These are phyloP conservation scores for Syngnathus acus DNA, from an alignment of 2,797 vertebrate genomes.

Conservation along the genomic window DNA sequence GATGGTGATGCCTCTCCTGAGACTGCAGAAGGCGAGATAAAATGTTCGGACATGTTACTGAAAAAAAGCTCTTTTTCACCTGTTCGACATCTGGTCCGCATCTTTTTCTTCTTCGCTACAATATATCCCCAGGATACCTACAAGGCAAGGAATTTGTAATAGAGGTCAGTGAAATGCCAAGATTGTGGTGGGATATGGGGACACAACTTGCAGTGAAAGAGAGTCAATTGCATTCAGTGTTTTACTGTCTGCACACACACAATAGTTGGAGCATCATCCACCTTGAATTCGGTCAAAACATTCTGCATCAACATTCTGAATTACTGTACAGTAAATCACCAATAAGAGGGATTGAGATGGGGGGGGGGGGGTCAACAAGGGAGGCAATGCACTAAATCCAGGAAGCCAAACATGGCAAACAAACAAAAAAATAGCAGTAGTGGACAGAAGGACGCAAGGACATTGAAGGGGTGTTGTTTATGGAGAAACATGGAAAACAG, in stretches of 20 bases:
- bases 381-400: background rate
- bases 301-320: constrained; percentile 25
- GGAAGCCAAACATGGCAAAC: constrained; percentile 18
- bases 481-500: constrained; percentile 32
- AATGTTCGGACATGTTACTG: background rate
- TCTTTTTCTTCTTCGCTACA: background rate
- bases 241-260: constrained; percentile 8
- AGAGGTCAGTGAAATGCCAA: constrained; percentile 37
- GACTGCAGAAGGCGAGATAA: background rate
- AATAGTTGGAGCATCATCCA: constrained; percentile 23
- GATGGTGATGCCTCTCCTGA: background rate
- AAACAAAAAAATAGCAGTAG: constrained; percentile 9
- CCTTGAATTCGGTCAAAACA: constrained; percentile 24
- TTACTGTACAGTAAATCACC: constrained; percentile 34
- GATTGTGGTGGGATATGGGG: constrained; percentile 1
- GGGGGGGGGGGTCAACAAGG: constrained; percentile 2
- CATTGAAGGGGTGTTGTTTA: constrained; percentile 7
- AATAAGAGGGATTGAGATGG: constrained; percentile 12
- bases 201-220: constrained; percentile 3
- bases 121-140: constrained; percentile 21
- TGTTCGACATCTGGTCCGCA: background rate
- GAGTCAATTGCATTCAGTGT: background rate
- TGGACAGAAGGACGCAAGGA: constrained; percentile 11
- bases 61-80: background rate
- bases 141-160: constrained; percentile 21